Conservation (phyloP, 2,888 invertebrate species). For the Caenorhabditis sp. region DNA sequence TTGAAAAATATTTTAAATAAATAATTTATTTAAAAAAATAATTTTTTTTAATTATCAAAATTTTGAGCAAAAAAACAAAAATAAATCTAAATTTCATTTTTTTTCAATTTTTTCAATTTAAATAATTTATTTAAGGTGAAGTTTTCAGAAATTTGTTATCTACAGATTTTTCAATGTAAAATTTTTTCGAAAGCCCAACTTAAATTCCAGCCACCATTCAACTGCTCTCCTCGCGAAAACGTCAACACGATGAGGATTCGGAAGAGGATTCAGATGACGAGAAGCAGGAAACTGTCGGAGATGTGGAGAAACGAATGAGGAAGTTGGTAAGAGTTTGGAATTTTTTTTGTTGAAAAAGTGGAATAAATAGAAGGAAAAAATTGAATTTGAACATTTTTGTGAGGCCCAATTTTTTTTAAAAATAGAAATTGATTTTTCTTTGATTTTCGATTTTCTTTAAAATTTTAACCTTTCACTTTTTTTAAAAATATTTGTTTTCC, state of each 20-base stretch:
- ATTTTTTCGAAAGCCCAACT: not conserved
- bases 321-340: slow-evolving; percentile 46
- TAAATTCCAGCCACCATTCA: slow-evolving; percentile 33
- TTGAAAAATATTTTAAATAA: not conserved
- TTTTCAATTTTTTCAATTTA: too few relatives aligned
- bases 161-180: too few relatives aligned
- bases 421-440: too few relatives aligned
- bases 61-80: too few relatives aligned
- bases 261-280: slow-evolving; percentile 31
- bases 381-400: not conserved
- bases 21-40: too few relatives aligned
- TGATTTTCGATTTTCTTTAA: too few relatives aligned
- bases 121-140: too few relatives aligned
- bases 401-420: too few relatives aligned
- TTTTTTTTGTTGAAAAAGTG: not conserved
- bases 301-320: slow-evolving; percentile 42
- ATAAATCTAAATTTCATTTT: too few relatives aligned
- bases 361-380: not conserved
- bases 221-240: slow-evolving; percentile 44
- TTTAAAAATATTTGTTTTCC: not conserved
- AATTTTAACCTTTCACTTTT: not conserved
- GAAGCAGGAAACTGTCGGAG: slow-evolving; percentile 14
- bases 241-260: slow-evolving; percentile 26
- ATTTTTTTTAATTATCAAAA: too few relatives aligned
- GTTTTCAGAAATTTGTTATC: too few relatives aligned